Evolutionary conservation across 2,113 vertebrate genomes (phyloP), one percentile per base, ranked within the genome.

Genomic region (Apteryx mantelli): DNA sequence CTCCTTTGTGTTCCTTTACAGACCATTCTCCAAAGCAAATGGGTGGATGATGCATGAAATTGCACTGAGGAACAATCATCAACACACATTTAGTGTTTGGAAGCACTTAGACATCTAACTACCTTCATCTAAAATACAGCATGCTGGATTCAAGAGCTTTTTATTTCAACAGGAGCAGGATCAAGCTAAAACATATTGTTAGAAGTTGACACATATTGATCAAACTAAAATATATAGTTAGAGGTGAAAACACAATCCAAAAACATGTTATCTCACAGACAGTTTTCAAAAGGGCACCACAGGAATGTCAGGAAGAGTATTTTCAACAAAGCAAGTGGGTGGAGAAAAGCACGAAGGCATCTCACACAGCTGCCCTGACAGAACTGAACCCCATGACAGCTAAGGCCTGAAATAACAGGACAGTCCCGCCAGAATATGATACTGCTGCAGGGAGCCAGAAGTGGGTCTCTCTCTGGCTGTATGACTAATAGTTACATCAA

Each of bases 311-410:
- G 28, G n/a, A 80, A 73, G 13, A 84, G 63, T 53, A 71, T 71
- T 89, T 95, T 81, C 80, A 91, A 61, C 36, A 79, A 46, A 93
- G 40, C 19, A 56, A 28, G 38, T 28, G 70, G 61, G 78, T 66
- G 60, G 40, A 93, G 24, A 88, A 87, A 89, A 94, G 82, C 40
- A 70, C 28, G 30, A 92, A 96, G 75, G 75, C 55, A 83, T 93
- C 75, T 97, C 55, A 89, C 48, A 63, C 74, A 95, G 81, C 75
- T 94, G 63, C 60, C 63, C 77, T 89, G 63, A 22, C 44, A 82
- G 58, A 85, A 70, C 3, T 8, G 15, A 46, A 66, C 53, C 38
- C 26, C 15, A 30, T 55, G 25, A 82, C 84, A 96, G 83, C 94
- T 5, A 3, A 82, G 63, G 36, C 84, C 36, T 46, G 84, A n/a